These are phyloP conservation scores for Vimba vimba DNA, from an alignment of 2,113 vertebrate genomes.

Conservation along the genomic window DNA sequence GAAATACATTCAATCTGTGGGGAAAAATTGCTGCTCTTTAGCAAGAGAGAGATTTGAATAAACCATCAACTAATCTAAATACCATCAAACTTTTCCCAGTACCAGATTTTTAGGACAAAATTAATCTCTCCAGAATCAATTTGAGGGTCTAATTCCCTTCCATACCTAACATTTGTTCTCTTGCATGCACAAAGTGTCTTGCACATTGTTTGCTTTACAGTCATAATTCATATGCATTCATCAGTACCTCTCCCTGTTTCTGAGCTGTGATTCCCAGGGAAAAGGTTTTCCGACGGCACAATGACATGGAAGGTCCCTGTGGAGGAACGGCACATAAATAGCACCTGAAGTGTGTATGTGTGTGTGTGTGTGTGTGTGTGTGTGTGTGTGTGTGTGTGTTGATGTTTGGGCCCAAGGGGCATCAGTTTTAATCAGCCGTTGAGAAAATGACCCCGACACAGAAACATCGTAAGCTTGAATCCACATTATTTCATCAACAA, in stretches of 20 bases:
- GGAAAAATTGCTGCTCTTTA: neutral
- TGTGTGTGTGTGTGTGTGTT: no score
- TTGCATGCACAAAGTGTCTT: neutral
- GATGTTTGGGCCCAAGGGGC: slow-evolving; percentile 41
- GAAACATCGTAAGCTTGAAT: neutral
- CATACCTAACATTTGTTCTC: neutral
- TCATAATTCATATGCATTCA: slow-evolving; percentile 16
- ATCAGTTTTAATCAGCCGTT: slow-evolving; percentile 28
- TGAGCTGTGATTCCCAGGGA: neutral
- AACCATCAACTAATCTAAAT: neutral
- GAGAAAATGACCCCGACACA: neutral
- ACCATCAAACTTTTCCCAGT: neutral
- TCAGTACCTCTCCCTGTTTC: neutral
- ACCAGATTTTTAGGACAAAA: neutral
- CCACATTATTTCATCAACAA: neutral
- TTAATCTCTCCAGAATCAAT: no score
- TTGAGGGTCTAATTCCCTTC: neutral
- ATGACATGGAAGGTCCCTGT: slow-evolving; percentile 17
- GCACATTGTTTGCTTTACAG: neutral
- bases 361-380: no score
- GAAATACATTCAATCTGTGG: neutral
- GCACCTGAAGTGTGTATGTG: slow-evolving; percentile 47
- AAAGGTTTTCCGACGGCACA: slow-evolving; percentile 6
- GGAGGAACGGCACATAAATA: slow-evolving; percentile 52
- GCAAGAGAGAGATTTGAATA: neutral